Evolutionary conservation across 2,888 invertebrate genomes (phyloP), one percentile per base, ranked within the genome.

Genomic region (Conus canariensis): DNA sequence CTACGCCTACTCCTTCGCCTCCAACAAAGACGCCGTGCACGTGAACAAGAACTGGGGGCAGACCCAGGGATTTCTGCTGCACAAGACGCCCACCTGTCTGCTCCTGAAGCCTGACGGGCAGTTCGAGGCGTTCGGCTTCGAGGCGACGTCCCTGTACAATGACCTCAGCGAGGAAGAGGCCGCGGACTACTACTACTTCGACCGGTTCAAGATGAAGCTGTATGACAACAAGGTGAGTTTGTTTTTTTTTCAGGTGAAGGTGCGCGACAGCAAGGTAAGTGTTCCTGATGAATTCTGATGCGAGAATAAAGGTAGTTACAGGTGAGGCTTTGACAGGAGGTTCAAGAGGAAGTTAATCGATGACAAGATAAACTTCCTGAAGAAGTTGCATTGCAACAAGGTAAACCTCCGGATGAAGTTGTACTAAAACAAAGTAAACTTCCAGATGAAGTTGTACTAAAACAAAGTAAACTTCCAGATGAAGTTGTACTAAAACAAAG

Each of bases 31-130:
- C 12, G 94, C 93, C 58, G 94, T 95, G 64, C 94, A 94, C 90
- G 94, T 94, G 19, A 95, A 95, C 92, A 94, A 94, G 80, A 95
- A 95, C 92, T 95, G 95, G 95, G 95, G 95, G 22, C 94, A 95
- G 91, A 95, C 95, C 5, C 95, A 95, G 90, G 92, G 95, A 2
- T 95, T 95, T 87, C 93, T 95, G 58, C 92, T 95, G 59, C 95
- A 95, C 91, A 95, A 95, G 90, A 95, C 95, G 1, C 95, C 95
- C 12, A 95, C 95, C 10, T 95, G 94, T 89, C 93, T 95, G 6
- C 92, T 95, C n/a, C 92, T 95, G 16, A 93, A 93, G 88, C 93
- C 95, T 2, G 94, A 94, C 83, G 94, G 94, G 5, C 93, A 94
- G 91, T 95, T 95, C 90, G 94, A 94, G 45, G 94, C 95, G 58